Percentiles rank a stretch among this genome's conserved stretches.
These are phyloP conservation scores for Cyprinella venusta DNA, from an alignment of 2,797 vertebrate species.

Conservation along the genomic window DNA sequence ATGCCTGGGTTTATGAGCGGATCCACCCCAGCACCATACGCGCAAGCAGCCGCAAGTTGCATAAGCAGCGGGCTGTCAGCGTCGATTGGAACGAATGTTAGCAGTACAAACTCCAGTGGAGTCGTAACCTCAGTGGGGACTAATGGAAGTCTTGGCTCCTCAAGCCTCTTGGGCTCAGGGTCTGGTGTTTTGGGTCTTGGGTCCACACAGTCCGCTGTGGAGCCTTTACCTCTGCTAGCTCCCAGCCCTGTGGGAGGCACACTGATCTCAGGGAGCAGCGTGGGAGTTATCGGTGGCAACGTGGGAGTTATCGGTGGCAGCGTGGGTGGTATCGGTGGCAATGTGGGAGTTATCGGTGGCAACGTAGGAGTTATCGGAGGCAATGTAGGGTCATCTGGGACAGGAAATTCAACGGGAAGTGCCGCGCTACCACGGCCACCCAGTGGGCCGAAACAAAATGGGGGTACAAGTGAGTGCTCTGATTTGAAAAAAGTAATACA, in stretches of 20 bases:
- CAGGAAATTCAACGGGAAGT: conserved; percentile 60
- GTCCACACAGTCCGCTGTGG: conserved; percentile 61
- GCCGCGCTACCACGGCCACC: conserved; percentile 65
- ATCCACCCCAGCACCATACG: conserved; percentile 83
- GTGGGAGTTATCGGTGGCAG: conserved; percentile 73
- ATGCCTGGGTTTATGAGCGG: conserved; percentile 71
- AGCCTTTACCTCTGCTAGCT: conserved; percentile 66
- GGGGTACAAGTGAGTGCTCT: conserved; percentile 83
- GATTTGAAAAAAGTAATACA: background rate
- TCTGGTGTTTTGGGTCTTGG: conserved; percentile 73
- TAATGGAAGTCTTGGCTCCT: conserved; percentile 66
- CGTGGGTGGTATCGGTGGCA: conserved; percentile 73
- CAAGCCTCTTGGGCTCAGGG: conserved; percentile 68
- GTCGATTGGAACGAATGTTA: conserved; percentile 66
- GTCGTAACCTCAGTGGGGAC: conserved; percentile 64
- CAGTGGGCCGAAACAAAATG: conserved; percentile 84
- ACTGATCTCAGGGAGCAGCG: conserved; percentile 65
- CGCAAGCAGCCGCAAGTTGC: conserved; percentile 79
- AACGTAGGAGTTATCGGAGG: conserved; percentile 73
- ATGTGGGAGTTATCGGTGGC: conserved; percentile 73
- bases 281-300: conserved; percentile 75
- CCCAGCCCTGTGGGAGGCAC: conserved; percentile 64
- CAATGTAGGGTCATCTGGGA: conserved; percentile 66
- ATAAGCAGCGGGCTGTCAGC: conserved; percentile 60
- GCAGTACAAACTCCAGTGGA: conserved; percentile 53